Conservation (phyloP, 1,140 invertebrate genomes). For the Papilio xuthus region DNA sequence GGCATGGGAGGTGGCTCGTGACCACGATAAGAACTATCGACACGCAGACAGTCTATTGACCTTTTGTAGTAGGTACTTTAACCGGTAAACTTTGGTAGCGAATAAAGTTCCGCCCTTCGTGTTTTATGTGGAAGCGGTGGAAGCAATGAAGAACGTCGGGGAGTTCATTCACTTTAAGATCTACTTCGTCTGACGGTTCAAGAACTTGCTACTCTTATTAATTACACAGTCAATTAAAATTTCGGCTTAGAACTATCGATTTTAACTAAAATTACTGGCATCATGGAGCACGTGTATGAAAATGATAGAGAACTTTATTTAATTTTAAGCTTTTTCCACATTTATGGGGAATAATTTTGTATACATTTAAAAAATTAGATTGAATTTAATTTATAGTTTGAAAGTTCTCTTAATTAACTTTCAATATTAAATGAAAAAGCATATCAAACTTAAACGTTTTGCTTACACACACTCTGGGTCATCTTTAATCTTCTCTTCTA, state of each 20-base stretch:
- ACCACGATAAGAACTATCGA: conserved; percentile 37
- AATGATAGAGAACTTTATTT: too few relatives aligned
- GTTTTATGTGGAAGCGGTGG: conserved; percentile 48
- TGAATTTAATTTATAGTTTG: too few relatives aligned
- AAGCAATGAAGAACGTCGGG: conserved; percentile 52
- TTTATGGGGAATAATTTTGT: too few relatives aligned
- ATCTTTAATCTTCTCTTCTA: too few relatives aligned
- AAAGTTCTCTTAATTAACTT: too few relatives aligned
- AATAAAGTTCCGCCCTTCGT: conserved; percentile 44
- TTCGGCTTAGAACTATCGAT: not conserved
- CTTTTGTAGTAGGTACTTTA: conserved; percentile 14
- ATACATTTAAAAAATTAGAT: too few relatives aligned
- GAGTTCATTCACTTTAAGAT: conserved; percentile 66
- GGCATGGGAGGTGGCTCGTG: conserved; percentile 47
- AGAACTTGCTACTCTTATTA: not conserved
- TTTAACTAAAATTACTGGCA: not conserved
- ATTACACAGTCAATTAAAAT: not conserved
- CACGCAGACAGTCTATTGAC: conserved; percentile 34
- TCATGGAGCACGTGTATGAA: not conserved
- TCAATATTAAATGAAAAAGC: too few relatives aligned
- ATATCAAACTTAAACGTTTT: too few relatives aligned
- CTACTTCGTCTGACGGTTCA: conserved; percentile 64
- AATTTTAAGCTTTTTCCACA: too few relatives aligned
- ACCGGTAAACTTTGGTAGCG: conserved; percentile 29
- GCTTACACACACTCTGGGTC: too few relatives aligned